phyloP scores from a whole-genome alignment of 1,140 invertebrate genomes.

The Caenorhabditis inopinata region DNA sequence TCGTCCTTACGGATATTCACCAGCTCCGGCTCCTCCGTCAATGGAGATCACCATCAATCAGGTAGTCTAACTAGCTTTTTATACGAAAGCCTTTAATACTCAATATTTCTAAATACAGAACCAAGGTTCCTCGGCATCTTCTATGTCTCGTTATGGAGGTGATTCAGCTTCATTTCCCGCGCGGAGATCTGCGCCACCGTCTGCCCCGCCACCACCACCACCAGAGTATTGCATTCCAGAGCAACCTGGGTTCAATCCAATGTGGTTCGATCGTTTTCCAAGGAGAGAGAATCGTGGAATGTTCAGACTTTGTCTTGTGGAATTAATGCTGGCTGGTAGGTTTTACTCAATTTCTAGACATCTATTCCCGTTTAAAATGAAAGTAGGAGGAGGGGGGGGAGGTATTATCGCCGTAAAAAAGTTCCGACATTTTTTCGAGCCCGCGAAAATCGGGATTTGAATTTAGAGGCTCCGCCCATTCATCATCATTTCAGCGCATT shows the following conservation, averaged over 20 bases:
- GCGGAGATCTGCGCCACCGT: conserved; percentile 15
- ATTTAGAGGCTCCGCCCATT: too few species aligned
- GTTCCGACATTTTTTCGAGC: too few species aligned
- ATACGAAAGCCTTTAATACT: neutral
- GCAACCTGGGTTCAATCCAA: conserved; percentile 50
- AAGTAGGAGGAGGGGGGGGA: too few species aligned
- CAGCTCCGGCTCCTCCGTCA: conserved; percentile 47
- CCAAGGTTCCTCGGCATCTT: neutral
- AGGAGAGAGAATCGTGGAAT: conserved; percentile 56
- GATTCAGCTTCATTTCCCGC: neutral
- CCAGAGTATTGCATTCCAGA: conserved; percentile 33
- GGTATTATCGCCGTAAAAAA: too few species aligned
- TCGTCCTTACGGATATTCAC: conserved; percentile 39
- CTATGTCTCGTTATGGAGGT: conserved; percentile 31
- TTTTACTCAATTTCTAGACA: too few species aligned
- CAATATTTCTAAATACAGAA: neutral
- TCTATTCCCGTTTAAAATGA: too few species aligned
- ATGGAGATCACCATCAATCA: conserved; percentile 58
- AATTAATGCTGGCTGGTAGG: conserved; percentile 46
- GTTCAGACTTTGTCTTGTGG: conserved; percentile 56
- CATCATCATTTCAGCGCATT: too few species aligned
- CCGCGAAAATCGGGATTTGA: too few species aligned
- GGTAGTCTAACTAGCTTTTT: neutral
- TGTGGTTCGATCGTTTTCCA: conserved; percentile 57
- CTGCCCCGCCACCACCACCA: conserved; percentile 46